These are phyloP conservation scores for Anas georgica DNA, from an alignment of 2,797 vertebrate species.

Conservation along the genomic window DNA sequence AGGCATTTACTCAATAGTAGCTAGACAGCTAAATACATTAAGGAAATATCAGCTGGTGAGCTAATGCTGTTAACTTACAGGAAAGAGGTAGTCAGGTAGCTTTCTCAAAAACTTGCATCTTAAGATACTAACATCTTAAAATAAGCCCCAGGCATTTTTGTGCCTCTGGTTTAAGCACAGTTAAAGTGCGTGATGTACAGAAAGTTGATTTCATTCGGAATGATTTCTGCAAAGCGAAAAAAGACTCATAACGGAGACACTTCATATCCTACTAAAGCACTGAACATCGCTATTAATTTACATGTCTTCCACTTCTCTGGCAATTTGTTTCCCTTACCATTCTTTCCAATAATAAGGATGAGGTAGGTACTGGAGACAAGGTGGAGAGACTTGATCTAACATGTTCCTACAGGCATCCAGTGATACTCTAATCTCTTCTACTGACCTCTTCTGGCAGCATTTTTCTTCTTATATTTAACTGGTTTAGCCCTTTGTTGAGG, in stretches of 20 bases:
- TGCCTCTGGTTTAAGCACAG: not conserved
- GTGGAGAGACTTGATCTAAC: not conserved
- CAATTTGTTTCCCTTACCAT: not conserved
- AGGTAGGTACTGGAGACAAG: not conserved
- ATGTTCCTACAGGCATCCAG: not conserved
- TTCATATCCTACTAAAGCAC: not conserved
- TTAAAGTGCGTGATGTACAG: rapidly evolving
- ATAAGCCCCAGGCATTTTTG: not conserved
- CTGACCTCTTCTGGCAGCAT: not conserved
- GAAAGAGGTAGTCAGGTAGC: not conserved
- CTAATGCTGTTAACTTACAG: not conserved
- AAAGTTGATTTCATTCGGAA: not conserved
- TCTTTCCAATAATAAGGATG: not conserved
- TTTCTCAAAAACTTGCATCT: not conserved
- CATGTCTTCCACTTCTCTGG: not conserved
- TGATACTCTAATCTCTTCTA: not conserved
- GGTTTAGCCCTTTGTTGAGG: not conserved
- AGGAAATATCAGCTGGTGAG: not conserved
- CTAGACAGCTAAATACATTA: not conserved
- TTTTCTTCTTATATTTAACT: not conserved
- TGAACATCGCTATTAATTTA: not conserved
- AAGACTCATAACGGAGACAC: not conserved
- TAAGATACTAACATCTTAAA: not conserved
- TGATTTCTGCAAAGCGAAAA: not conserved
- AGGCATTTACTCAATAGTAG: not conserved